Percentiles rank a stretch among this genome's conserved stretches.
Conservation (phyloP, 2,888 invertebrate genomes). For the Chaetoderma sp. region DNA sequence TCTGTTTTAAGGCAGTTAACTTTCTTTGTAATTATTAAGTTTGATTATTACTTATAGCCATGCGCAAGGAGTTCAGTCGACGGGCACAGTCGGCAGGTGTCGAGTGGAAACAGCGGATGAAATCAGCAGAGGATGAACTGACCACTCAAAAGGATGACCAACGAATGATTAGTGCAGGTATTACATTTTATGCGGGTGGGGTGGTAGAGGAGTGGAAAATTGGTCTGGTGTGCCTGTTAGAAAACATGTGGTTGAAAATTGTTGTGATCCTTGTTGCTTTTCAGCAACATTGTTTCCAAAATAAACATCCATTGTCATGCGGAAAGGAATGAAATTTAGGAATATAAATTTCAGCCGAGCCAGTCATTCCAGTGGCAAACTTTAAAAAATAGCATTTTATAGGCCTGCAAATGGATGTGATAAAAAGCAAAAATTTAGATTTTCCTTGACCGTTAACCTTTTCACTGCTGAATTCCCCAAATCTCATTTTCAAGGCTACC, state of each 20-base stretch:
- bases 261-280: not conserved
- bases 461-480: too few species aligned
- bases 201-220: not conserved
- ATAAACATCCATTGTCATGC: too few species aligned
- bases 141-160: slow-evolving; percentile 57
- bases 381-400: too few species aligned
- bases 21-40: not conserved
- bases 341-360: not conserved
- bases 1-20: too few species aligned
- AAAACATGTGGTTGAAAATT: not conserved
- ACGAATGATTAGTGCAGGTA: slow-evolving; percentile 62
- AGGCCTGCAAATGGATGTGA: too few species aligned
- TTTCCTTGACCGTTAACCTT: too few species aligned
- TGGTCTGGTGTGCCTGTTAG: not conserved
- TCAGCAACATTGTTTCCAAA: not conserved
- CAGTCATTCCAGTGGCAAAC: too few species aligned
- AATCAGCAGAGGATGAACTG: slow-evolving; percentile 51
- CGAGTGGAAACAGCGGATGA: slow-evolving; percentile 52
- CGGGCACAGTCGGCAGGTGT: slow-evolving; percentile 52
- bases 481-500: too few species aligned
- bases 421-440: too few species aligned
- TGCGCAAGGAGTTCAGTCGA: slow-evolving; percentile 62
- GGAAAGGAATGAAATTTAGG: not conserved
- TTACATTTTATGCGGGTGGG: not conserved
- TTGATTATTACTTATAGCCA: slow-evolving; percentile 43